Percentiles rank a stretch among this genome's conserved stretches.
Evolutionary conservation across 1,140 invertebrate genomes (phyloP).

Genomic region (Ceratosolen solmsi): DNA sequence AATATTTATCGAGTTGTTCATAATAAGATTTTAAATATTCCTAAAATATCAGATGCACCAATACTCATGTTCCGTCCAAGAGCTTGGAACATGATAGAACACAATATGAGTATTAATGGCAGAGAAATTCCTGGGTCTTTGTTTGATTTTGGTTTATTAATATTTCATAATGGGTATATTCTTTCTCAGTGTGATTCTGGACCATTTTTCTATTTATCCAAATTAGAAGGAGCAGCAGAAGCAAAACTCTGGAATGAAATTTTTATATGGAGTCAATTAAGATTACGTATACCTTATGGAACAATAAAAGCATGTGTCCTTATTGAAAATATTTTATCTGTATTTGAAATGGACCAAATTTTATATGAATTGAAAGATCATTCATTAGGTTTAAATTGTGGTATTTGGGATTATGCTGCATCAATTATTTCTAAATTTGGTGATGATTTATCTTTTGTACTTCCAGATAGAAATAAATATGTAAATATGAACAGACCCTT

Average conservation of each 20-base stretch:
- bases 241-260: slow-evolving; percentile 83
- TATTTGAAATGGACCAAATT: slow-evolving; percentile 82
- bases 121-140: slow-evolving; percentile 79
- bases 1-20: slow-evolving; percentile 78
- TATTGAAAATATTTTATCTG: slow-evolving; percentile 82
- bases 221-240: slow-evolving; percentile 79
- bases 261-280: slow-evolving; percentile 79
- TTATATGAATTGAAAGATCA: slow-evolving; percentile 79
- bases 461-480: slow-evolving; percentile 82
- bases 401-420: slow-evolving; percentile 85
- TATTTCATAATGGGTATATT: slow-evolving; percentile 78
- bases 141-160: slow-evolving; percentile 81
- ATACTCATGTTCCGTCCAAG: slow-evolving; percentile 81
- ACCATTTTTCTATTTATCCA: slow-evolving; percentile 81
- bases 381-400: slow-evolving; percentile 82
- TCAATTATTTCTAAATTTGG: slow-evolving; percentile 82
- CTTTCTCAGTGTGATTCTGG: slow-evolving; percentile 75
- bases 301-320: slow-evolving; percentile 83
- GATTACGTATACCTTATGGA: slow-evolving; percentile 75
- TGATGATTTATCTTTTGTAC: slow-evolving; percentile 72
- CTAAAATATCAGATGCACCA: slow-evolving; percentile 73
- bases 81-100: slow-evolving; percentile 84
- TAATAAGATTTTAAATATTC: slow-evolving; percentile 73
- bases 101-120: slow-evolving; percentile 80
- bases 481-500: slow-evolving; percentile 79